Evolutionary conservation across 2,797 vertebrate genomes (phyloP).

Genomic region (Denticeps clupeoides): DNA sequence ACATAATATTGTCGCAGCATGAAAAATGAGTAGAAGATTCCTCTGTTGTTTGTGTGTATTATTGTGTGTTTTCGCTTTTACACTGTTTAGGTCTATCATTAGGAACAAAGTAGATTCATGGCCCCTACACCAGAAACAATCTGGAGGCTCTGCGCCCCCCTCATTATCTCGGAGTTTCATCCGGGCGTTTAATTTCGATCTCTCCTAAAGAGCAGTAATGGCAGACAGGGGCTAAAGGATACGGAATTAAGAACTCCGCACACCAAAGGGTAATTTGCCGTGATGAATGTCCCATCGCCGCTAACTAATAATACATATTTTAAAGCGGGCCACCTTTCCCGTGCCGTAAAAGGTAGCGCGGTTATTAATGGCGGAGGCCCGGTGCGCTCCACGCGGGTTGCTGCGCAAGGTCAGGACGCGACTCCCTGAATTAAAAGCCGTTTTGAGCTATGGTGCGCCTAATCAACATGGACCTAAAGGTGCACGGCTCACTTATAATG

Average conservation of each 20-base stretch:
- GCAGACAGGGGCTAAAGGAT: slow-evolving; percentile 89
- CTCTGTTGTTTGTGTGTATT: too few relatives aligned
- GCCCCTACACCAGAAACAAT: slow-evolving; percentile 61
- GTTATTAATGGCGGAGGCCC: slow-evolving; percentile 99
- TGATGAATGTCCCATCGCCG: slow-evolving; percentile 91
- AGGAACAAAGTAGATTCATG: slow-evolving; percentile 55
- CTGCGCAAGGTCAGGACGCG: slow-evolving; percentile 95
- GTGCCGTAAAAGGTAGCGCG: slow-evolving; percentile 76
- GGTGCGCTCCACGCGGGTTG: slow-evolving; percentile 93
- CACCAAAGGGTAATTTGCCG: slow-evolving; percentile 98
- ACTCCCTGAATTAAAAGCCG: slow-evolving; percentile 99
- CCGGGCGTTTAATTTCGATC: slow-evolving; percentile 88
- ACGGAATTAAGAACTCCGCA: slow-evolving; percentile 95
- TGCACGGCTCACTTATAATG: slow-evolving; percentile 99
- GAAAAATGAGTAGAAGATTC: too few relatives aligned
- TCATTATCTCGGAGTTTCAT: slow-evolving; percentile 83
- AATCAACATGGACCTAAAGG: slow-evolving; percentile 99
- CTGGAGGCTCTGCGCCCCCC: slow-evolving; percentile 71
- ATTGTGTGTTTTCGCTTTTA: too few relatives aligned
- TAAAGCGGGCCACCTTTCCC: slow-evolving; percentile 72
- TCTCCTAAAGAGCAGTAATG: slow-evolving; percentile 98
- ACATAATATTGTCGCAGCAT: too few relatives aligned
- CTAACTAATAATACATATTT: slow-evolving; percentile 99
- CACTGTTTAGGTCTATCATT: too few relatives aligned
- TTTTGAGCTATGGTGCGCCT: slow-evolving; percentile 97